Percentiles rank a stretch among this genome's conserved stretches.
These are phyloP conservation scores for Tenthredo mesomela DNA, from an alignment of 2,888 invertebrate genomes.

Conservation along the genomic window DNA sequence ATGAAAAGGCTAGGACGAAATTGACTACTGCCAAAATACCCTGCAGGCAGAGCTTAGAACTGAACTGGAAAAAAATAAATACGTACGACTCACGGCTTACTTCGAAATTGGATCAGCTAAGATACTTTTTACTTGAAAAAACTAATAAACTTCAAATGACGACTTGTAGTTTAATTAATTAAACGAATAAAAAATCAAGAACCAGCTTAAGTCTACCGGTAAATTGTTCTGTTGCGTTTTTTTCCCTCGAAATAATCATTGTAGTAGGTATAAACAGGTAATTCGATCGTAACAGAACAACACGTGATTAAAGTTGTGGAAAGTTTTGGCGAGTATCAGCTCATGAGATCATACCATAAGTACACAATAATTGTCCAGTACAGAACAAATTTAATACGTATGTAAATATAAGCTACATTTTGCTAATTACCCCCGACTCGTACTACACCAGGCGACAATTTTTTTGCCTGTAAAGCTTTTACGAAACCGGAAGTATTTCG, in stretches of 20 bases:
- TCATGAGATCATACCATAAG: neutral
- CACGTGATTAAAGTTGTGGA: neutral
- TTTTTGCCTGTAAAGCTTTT: neutral
- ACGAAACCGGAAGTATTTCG: neutral
- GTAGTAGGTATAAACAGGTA: neutral
- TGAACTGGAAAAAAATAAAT: constrained; percentile 6
- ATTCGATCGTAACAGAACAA: neutral
- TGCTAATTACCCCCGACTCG: constrained; percentile 1
- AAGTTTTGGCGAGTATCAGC: neutral
- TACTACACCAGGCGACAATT: neutral
- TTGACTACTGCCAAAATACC: constrained; percentile 29
- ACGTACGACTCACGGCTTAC: neutral
- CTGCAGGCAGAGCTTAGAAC: neutral
- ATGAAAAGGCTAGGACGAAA: constrained; percentile 35
- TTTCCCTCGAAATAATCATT: neutral
- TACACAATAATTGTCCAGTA: neutral
- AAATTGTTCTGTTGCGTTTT: neutral
- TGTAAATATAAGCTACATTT: constrained; percentile 11
- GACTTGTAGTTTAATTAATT: neutral
- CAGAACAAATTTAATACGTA: constrained; percentile 30
- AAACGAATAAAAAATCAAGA: neutral
- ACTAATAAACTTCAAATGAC: constrained; percentile 1
- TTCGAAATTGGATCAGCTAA: neutral
- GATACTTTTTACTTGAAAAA: neutral
- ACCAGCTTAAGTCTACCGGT: neutral